Percentiles rank a stretch among this genome's conserved stretches.
Evolutionary conservation across 2,797 vertebrate species (phyloP).

Genomic region (Neosilurus hyrtlii): DNA sequence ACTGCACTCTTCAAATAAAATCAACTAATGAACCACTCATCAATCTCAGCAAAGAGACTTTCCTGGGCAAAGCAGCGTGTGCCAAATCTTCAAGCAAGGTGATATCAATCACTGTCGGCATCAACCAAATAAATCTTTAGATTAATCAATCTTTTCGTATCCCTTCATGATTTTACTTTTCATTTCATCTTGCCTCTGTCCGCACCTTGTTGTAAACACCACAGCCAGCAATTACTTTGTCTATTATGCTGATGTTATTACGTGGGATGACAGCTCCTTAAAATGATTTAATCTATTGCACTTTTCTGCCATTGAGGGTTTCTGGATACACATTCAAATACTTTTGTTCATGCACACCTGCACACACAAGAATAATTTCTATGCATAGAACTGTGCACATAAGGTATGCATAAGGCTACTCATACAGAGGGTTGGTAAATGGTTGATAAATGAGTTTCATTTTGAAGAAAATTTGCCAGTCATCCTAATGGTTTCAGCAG

Average conservation of each 20-base stretch:
- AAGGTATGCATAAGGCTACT: not conserved
- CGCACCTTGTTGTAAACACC: not conserved
- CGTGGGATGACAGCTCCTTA: not conserved
- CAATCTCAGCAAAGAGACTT: constrained; percentile 3
- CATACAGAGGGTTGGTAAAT: not conserved
- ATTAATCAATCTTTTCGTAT: not conserved
- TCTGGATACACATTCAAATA: not conserved
- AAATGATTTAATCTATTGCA: not conserved
- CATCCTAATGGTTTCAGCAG: not conserved
- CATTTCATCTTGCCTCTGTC: not conserved
- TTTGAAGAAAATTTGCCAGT: not conserved
- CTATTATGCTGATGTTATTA: not conserved
- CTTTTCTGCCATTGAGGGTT: not conserved
- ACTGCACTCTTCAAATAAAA: constrained; percentile 3
- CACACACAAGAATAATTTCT: not conserved
- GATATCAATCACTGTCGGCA: not conserved
- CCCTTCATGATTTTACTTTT: not conserved
- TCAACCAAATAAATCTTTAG: not conserved
- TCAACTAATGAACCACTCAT: not conserved
- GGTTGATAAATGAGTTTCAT: not conserved
- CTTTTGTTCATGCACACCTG: not conserved
- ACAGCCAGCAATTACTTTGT: not conserved
- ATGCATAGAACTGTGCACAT: not conserved
- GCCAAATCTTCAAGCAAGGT: not conserved
- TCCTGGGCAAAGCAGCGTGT: not conserved